Percentiles rank a stretch among this genome's conserved stretches.
phyloP scores from a whole-genome alignment of 2,888 invertebrate species.

The Choreutis nemorana region DNA sequence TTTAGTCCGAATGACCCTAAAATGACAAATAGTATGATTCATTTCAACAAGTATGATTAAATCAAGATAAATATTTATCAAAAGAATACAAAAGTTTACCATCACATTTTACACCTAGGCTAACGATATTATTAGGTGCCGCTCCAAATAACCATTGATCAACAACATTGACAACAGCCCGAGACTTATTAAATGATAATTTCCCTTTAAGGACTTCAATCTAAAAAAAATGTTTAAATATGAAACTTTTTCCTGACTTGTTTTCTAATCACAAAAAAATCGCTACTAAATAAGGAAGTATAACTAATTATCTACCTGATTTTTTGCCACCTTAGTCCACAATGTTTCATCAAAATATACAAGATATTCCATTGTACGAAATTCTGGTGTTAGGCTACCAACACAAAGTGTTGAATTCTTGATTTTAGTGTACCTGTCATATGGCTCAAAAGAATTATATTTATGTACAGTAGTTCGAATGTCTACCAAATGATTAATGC shows the following conservation, averaged over 20 bases:
- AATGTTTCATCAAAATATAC: constrained; percentile 41
- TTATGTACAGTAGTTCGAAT: constrained; percentile 58
- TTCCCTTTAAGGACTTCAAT: constrained; percentile 13
- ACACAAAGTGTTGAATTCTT: constrained; percentile 55
- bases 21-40: constrained; percentile 6
- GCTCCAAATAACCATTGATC: constrained; percentile 55
- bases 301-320: constrained; percentile 27
- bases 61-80: constrained; percentile 6
- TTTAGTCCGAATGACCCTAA: constrained; percentile 63
- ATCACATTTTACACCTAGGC: constrained; percentile 61
- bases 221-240: constrained; percentile 16
- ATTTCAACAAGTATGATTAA: constrained; percentile 3
- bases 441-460: constrained; percentile 57
- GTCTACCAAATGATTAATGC: constrained; percentile 63
- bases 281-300: background rate
- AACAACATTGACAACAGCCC: constrained; percentile 49
- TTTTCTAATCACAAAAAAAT: background rate
- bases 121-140: constrained; percentile 44
- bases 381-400: constrained; percentile 55
- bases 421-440: constrained; percentile 51
- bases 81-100: constrained; percentile 27
- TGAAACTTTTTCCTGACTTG: background rate
- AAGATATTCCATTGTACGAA: constrained; percentile 62
- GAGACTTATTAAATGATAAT: constrained; percentile 26
- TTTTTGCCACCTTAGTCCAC: constrained; percentile 33